phyloP scores from a whole-genome alignment of 2,797 vertebrate genomes.

The Esox lucius region DNA sequence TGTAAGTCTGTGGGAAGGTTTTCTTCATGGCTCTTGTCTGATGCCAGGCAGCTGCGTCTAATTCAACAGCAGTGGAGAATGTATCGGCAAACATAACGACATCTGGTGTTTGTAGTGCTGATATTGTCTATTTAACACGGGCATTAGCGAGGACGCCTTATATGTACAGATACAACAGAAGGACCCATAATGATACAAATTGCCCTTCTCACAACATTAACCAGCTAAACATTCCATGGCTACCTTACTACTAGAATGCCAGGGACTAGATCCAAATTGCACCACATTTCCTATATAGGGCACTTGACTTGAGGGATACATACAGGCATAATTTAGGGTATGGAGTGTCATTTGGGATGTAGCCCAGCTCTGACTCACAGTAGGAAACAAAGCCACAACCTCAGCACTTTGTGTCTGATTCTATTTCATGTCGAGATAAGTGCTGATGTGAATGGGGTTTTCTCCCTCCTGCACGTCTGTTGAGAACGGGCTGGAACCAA shows the following conservation, averaged over 20 bases:
- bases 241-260: constrained; percentile 40
- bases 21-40: constrained; percentile 39
- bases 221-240: constrained; percentile 61
- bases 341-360: background rate
- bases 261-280: background rate
- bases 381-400: constrained; percentile 59
- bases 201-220: constrained; percentile 75
- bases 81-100: constrained; percentile 49
- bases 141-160: constrained; percentile 42
- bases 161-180: constrained; percentile 49
- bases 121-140: constrained; percentile 25
- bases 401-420: constrained; percentile 65
- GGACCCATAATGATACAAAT: constrained; percentile 61
- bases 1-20: background rate
- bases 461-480: constrained; percentile 16
- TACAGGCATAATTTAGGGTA: background rate
- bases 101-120: constrained; percentile 38
- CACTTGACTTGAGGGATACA: background rate
- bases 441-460: constrained; percentile 67
- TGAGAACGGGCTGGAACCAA: constrained; percentile 31
- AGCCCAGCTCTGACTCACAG: constrained; percentile 18
- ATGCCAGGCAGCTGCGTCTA: constrained; percentile 47
- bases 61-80: constrained; percentile 52
- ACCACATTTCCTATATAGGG: background rate
- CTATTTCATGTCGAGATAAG: constrained; percentile 59